These are phyloP conservation scores for Zoanthus sansibaricus DNA, from an alignment of 92 coral and sea anemone genomes.

Conservation along the genomic window DNA sequence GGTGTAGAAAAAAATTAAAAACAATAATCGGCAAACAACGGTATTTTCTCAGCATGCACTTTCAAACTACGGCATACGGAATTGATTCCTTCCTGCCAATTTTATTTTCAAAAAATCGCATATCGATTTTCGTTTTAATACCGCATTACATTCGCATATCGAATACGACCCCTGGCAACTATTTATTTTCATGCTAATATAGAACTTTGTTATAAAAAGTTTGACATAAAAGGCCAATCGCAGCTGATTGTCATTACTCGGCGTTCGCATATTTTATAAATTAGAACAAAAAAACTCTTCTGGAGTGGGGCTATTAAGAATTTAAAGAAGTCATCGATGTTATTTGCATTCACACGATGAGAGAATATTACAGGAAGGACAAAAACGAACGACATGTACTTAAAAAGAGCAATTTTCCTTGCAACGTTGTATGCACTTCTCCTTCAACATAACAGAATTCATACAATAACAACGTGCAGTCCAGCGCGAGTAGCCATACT, in stretches of 20 bases:
- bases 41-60: not conserved
- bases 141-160: constrained; percentile 1
- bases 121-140: not conserved
- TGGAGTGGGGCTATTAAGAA: not conserved
- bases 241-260: not conserved
- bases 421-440: not conserved
- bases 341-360: not conserved
- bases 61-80: constrained; percentile 7
- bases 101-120: not conserved
- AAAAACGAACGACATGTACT: not conserved
- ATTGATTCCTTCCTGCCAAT: not conserved
- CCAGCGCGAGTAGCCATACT: constrained; percentile 12
- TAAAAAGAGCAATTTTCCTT: not conserved
- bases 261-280: constrained; percentile 14
- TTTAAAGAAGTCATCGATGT: constrained; percentile 1
- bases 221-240: constrained; percentile 23
- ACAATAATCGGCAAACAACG: not conserved
- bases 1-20: too few relatives aligned
- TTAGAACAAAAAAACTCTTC: not conserved
- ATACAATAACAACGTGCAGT: not conserved
- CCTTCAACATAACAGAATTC: not conserved
- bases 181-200: not conserved
- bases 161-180: constrained; percentile 32
- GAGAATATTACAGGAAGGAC: not conserved
- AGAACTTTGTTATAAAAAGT: constrained; percentile 13